phyloP scores from a whole-genome alignment of 2,113 vertebrate genomes.

The Lutjanus erythropterus region DNA sequence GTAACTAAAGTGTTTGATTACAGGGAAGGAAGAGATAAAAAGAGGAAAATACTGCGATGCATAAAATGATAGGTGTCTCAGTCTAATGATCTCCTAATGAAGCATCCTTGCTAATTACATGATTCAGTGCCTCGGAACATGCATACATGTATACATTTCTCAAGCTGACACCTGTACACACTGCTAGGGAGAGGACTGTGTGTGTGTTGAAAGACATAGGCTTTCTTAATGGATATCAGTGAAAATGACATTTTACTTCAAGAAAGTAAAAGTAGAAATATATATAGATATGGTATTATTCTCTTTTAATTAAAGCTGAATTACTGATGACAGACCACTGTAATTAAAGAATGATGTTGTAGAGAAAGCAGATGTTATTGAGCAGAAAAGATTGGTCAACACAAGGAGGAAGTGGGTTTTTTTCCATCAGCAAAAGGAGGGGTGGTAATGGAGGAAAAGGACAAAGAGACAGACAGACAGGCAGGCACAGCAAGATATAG shows the following conservation, averaged over 20 bases:
- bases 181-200: not conserved
- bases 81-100: constrained; percentile 44
- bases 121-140: constrained; percentile 40
- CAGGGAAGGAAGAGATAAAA: constrained; percentile 18
- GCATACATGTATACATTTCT: constrained; percentile 10
- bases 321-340: constrained; percentile 24
- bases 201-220: not conserved
- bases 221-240: not conserved
- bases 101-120: constrained; percentile 47
- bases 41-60: not conserved
- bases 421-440: constrained; percentile 13
- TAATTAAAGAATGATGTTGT: constrained; percentile 33
- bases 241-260: not conserved
- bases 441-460: constrained; percentile 25
- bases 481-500: constrained; percentile 33
- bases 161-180: constrained; percentile 8
- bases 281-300: not conserved
- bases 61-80: constrained; percentile 23
- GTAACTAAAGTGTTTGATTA: constrained; percentile 4
- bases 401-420: constrained; percentile 13
- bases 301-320: not conserved
- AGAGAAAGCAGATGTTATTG: constrained; percentile 55
- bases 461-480: constrained; percentile 34
- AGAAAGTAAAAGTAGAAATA: not conserved
- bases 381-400: constrained; percentile 46